These are phyloP conservation scores for Edolisoma coerulescens DNA, from an alignment of 2,113 vertebrate species.

Conservation along the genomic window DNA sequence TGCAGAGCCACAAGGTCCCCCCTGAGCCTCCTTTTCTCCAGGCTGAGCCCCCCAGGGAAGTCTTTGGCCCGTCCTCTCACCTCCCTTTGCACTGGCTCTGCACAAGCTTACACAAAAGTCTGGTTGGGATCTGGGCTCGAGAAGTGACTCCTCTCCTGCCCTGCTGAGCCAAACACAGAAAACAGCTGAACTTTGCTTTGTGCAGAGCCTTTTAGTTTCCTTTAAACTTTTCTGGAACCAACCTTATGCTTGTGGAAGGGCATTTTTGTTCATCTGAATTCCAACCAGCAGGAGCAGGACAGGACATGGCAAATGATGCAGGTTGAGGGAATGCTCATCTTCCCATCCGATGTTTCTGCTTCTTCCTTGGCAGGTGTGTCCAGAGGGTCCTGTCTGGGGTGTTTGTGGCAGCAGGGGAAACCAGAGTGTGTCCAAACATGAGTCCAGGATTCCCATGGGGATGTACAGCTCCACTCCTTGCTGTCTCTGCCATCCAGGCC, in stretches of 20 bases:
- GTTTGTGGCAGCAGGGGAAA: not conserved
- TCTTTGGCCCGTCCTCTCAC: not conserved
- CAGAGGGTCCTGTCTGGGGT: not conserved
- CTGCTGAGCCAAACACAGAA: not conserved
- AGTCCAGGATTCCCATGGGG: not conserved
- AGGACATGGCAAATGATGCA: too few relatives aligned
- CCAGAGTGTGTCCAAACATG: not conserved
- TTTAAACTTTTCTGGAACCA: not conserved
- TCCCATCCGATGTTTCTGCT: not conserved
- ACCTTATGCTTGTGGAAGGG: rapidly evolving
- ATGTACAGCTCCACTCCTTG: rapidly evolving
- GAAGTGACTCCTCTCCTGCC: not conserved
- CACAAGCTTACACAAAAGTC: not conserved
- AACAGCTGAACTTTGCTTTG: not conserved
- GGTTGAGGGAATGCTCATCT: not conserved
- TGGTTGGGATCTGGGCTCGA: not conserved
- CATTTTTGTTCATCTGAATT: not conserved
- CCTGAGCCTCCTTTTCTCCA: not conserved
- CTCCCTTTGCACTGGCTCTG: not conserved
- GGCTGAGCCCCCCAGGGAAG: not conserved
- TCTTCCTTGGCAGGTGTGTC: not conserved
- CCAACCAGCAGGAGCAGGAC: not conserved
- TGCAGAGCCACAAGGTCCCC: not conserved
- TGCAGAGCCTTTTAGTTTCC: not conserved
- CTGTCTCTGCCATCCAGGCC: not conserved